These are phyloP conservation scores for Metopia argyrocephala DNA, from an alignment of 2,888 invertebrate species.

Conservation along the genomic window DNA sequence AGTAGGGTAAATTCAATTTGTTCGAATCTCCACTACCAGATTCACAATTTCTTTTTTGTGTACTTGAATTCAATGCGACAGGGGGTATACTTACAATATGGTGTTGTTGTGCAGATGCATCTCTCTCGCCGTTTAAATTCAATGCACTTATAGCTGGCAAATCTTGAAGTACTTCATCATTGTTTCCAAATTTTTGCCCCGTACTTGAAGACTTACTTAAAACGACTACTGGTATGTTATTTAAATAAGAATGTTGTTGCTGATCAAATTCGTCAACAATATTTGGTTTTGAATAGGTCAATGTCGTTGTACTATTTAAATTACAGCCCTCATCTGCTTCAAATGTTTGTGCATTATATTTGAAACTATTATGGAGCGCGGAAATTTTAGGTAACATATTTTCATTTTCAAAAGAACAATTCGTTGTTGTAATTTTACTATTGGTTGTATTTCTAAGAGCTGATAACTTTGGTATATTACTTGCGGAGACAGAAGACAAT, in stretches of 20 bases:
- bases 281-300: slow-evolving; percentile 50
- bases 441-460: slow-evolving; percentile 44
- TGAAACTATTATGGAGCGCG: slow-evolving; percentile 42
- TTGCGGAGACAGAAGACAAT: slow-evolving; percentile 7
- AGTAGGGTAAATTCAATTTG: slow-evolving; percentile 17
- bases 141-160: slow-evolving; percentile 73
- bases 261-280: not conserved
- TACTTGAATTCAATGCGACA: slow-evolving; percentile 17
- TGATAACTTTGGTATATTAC: slow-evolving; percentile 60
- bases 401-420: slow-evolving; percentile 10
- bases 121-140: slow-evolving; percentile 68
- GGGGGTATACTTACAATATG: slow-evolving; percentile 20
- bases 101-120: slow-evolving; percentile 9
- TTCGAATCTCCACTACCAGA: not conserved
- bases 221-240: slow-evolving; percentile 29
- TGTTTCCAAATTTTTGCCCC: not conserved
- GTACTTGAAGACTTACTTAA: slow-evolving; percentile 22
- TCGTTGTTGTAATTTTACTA: slow-evolving; percentile 14
- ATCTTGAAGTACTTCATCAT: slow-evolving; percentile 18
- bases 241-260: slow-evolving; percentile 9
- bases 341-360: slow-evolving; percentile 6
- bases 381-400: slow-evolving; percentile 59
- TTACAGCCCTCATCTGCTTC: not conserved
- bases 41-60: not conserved
- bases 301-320: slow-evolving; percentile 57